Conservation (phyloP, 2,888 invertebrate species). For the Acleris holmiana region DNA sequence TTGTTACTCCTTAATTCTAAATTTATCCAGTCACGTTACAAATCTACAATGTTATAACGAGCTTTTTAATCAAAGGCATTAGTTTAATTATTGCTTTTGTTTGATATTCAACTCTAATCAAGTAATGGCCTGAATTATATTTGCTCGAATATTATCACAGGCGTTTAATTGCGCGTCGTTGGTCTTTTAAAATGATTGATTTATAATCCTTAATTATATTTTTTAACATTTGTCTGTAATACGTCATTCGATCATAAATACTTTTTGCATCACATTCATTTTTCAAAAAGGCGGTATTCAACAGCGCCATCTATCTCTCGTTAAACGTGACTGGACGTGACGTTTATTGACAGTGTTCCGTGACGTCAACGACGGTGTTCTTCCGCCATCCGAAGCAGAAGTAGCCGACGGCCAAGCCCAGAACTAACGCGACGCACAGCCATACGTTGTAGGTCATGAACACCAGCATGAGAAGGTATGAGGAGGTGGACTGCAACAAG, state of each 20-base stretch:
- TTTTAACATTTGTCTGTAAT: no score
- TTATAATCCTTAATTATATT: no score
- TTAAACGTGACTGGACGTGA: neutral
- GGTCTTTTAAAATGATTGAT: neutral
- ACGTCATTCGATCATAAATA: no score
- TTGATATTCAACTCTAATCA: neutral
- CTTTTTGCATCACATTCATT: neutral
- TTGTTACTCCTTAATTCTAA: neutral
- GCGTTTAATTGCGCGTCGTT: neutral
- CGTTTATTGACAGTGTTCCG: conserved; percentile 95
- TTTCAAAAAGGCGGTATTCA: neutral
- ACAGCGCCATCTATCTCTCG: neutral
- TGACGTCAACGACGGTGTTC: conserved; percentile 94
- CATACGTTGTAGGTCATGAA: conserved; percentile 99
- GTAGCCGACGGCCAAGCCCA: conserved; percentile 96
- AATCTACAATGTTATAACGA: neutral
- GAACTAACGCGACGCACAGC: conserved; percentile 94
- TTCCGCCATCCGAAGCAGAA: conserved; percentile 98
- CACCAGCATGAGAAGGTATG: conserved; percentile 97
- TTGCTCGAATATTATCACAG: conserved; percentile 13
- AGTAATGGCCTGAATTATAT: neutral
- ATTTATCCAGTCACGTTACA: conserved; percentile 7
- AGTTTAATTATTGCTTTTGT: neutral
- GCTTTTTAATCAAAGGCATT: neutral
- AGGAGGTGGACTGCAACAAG: conserved; percentile 93